Percentiles rank a stretch among this genome's conserved stretches.
Evolutionary conservation across 2,797 vertebrate species (phyloP).

Genomic region (Argentina silus): DNA sequence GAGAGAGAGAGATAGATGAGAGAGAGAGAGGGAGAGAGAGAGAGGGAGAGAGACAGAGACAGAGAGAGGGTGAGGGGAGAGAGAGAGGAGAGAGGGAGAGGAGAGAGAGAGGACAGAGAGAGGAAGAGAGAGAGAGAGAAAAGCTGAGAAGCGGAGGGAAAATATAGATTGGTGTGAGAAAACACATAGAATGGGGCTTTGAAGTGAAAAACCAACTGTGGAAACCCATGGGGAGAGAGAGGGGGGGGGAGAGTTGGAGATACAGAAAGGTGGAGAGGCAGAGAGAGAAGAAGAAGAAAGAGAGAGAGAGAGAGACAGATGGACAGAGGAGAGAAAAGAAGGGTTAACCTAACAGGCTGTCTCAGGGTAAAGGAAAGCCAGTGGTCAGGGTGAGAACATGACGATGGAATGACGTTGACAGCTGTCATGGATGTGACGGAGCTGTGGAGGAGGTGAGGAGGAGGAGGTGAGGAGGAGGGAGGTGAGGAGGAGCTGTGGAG

Average conservation of each 20-base stretch:
- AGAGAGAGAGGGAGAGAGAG: slow-evolving; percentile 8
- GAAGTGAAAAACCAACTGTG: too few species aligned
- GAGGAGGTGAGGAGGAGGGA: too few species aligned
- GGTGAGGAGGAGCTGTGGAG: too few species aligned
- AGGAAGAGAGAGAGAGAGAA: neutral
- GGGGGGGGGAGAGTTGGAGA: too few species aligned
- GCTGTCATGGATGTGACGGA: too few species aligned
- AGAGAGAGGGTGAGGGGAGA: neutral
- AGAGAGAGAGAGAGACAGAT: slow-evolving; percentile 2
- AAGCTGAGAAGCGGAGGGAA: neutral
- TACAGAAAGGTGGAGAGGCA: neutral
- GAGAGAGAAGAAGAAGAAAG: neutral
- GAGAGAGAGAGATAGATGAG: neutral
- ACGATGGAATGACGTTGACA: too few species aligned
- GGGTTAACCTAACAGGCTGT: neutral
- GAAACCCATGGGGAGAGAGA: neutral
- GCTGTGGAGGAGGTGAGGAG: neutral
- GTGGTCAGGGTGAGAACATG: too few species aligned
- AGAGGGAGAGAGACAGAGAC: neutral
- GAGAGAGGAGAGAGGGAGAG: neutral
- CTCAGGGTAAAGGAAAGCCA: neutral
- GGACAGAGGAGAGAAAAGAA: neutral
- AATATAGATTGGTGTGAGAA: too few species aligned
- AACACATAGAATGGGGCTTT: too few species aligned
- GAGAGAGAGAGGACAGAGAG: neutral